Evolutionary conservation across 2,888 invertebrate genomes (phyloP).

Genomic region (Nasonia oneida): DNA sequence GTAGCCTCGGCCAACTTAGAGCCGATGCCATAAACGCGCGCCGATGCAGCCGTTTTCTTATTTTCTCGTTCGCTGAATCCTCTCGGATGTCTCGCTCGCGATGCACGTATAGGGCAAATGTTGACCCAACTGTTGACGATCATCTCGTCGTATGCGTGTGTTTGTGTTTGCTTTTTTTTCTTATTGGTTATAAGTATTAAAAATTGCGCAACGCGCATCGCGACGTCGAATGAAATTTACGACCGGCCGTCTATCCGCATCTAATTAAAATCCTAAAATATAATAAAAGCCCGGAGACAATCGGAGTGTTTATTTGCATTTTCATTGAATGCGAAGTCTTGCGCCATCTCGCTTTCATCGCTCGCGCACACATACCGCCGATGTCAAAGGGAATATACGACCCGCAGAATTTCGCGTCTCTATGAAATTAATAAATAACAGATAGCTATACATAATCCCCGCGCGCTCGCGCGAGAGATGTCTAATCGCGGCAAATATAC

Average conservation of each 20-base stretch:
- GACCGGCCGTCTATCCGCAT: not conserved
- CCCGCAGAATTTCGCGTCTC: not conserved
- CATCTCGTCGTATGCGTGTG: not conserved
- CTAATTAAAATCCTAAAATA: slow-evolving; percentile 1
- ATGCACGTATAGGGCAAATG: slow-evolving; percentile 15
- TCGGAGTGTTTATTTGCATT: not conserved
- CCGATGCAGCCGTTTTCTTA: slow-evolving; percentile 10
- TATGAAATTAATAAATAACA: not conserved
- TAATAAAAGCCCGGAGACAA: not conserved
- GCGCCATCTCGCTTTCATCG: not conserved
- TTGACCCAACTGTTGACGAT: not conserved
- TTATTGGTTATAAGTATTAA: not conserved
- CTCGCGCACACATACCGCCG: not conserved
- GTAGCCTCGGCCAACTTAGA: slow-evolving; percentile 78
- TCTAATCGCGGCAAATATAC: not conserved
- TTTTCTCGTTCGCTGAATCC: slow-evolving; percentile 5
- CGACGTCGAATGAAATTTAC: slow-evolving; percentile 20
- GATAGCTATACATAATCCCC: not conserved
- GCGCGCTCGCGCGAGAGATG: not conserved
- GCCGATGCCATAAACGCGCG: slow-evolving; percentile 51
- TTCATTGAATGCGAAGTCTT: not conserved
- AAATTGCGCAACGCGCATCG: not conserved
- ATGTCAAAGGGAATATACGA: not conserved
- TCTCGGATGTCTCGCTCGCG: not conserved
- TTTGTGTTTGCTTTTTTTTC: not conserved